These are phyloP conservation scores for Etheostoma cragini DNA, from an alignment of 2,113 vertebrate genomes.

Conservation along the genomic window DNA sequence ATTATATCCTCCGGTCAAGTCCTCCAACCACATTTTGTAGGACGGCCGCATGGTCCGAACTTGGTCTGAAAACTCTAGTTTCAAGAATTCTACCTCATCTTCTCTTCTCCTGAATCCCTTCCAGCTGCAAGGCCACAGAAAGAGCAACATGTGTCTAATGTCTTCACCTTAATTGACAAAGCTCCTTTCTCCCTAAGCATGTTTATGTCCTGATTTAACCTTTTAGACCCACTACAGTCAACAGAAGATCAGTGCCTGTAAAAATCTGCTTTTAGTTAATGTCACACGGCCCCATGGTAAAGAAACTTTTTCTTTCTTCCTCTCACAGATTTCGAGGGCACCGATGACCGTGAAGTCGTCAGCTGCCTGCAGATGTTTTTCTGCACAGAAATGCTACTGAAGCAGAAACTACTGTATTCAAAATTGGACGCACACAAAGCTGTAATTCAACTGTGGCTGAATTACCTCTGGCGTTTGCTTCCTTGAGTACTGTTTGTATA, in stretches of 20 bases:
- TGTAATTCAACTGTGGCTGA: conserved; percentile 12
- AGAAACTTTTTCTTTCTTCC: conserved; percentile 62
- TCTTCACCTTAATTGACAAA: conserved; percentile 39
- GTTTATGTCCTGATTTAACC: conserved; percentile 42
- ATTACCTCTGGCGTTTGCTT: conserved; percentile 14
- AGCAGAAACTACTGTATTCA: conserved; percentile 35
- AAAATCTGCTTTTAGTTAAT: conserved; percentile 64
- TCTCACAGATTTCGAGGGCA: conserved; percentile 14
- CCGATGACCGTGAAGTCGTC: conserved; percentile 19
- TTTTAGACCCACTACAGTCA: background rate
- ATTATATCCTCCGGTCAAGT: background rate
- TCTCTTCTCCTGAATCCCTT: background rate
- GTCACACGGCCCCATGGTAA: conserved; percentile 54
- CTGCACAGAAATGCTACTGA: conserved; percentile 8
- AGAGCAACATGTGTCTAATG: conserved; percentile 40
- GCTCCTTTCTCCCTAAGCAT: background rate
- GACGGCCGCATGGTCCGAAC: background rate
- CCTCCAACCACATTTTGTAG: background rate
- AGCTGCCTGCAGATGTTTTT: conserved; percentile 49
- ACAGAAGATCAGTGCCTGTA: conserved; percentile 29
- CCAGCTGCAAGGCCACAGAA: conserved; percentile 28
- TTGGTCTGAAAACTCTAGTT: no score
- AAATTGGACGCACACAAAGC: conserved; percentile 15
- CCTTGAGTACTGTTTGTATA: background rate
- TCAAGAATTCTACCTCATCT: conserved; percentile 10